Percentiles rank a stretch among this genome's conserved stretches.
Evolutionary conservation across 2,113 vertebrate genomes (phyloP).

Genomic region (Oxygymnocypris stewartii): DNA sequence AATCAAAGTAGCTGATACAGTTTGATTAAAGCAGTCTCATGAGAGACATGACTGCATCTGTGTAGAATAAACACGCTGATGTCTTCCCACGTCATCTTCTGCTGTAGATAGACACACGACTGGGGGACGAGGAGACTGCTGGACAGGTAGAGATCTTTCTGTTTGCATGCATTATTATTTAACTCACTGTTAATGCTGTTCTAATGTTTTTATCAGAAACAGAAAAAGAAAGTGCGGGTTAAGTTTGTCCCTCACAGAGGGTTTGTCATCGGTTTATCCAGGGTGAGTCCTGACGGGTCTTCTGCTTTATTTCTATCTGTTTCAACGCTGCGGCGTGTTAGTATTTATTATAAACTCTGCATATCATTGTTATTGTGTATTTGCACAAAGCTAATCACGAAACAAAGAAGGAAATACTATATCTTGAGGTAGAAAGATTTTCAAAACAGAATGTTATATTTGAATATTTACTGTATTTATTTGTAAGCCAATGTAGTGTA

Average conservation of each 20-base stretch:
- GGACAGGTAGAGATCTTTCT: slow-evolving; percentile 17
- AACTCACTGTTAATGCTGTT: neutral
- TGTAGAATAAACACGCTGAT: too few relatives aligned
- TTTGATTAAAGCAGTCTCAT: neutral
- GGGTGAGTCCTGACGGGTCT: neutral
- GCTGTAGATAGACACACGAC: neutral
- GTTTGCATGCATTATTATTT: neutral
- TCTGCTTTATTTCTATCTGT: neutral
- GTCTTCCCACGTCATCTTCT: too few relatives aligned
- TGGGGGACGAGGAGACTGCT: neutral
- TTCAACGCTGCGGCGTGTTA: neutral
- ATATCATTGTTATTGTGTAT: neutral
- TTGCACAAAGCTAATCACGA: neutral
- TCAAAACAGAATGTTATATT: neutral
- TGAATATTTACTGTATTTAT: neutral
- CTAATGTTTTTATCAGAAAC: neutral
- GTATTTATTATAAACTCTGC: neutral
- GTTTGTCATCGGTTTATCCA: neutral
- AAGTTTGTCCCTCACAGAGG: slow-evolving; percentile 31
- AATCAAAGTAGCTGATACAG: too few relatives aligned
- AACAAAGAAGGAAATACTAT: neutral
- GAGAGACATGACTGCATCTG: too few relatives aligned
- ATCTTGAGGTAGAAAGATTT: neutral
- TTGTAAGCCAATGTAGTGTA: neutral
- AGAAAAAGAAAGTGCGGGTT: slow-evolving; percentile 12